Base-by-base conservation (phyloP, 2,113 vertebrate species). In the Nycticorax nycticorax region DNA sequence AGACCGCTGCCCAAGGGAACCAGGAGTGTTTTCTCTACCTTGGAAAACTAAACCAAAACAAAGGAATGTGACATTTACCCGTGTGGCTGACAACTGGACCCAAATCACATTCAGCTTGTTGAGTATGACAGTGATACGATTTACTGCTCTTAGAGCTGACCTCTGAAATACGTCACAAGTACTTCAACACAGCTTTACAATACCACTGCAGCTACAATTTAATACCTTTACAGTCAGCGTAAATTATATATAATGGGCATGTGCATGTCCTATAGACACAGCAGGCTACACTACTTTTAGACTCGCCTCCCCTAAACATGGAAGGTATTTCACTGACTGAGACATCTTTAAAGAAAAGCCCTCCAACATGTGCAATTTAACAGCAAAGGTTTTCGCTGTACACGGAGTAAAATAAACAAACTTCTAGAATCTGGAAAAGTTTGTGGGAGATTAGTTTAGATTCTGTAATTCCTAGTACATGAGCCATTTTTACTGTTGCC, bases 241-340 rank as follows among this genome's bases (percentile, higher is more conserved):
- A 48, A 94, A 80, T 48, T 43, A 21, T 43, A 3, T 41, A 3
- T 59, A 22, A 41, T 4, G 4, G 15, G 5, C 33, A 47, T 16
- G 8, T 12, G 35, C 3, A n/a, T 30, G 56, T 45, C 17, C 55
- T 50, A 35, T 1, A 59, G 37, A 50, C 11, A 24, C 8, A 66
- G 47, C 4, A 75, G 37, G 30, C 23, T 45, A 33, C 1, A 1
- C 24, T 37, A 11, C 17, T 13, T 19, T 88, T 66, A 50, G 11
- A 28, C 18, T 45, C 1, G 0, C 5, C 26, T 47, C 32, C 33
- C 41, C n/a, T 60, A 24, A 68, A 56, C 2, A 1, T 27, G 12
- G 30, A 60, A n/a, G 19, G 6, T 41, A 18, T 56, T 75, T 76
- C 30, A 56, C 19, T 59, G 30, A n/a, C 28, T 41, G 47, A 56